A percentile compares a stretch with the other conserved stretches of the same genome.
phyloP scores from a whole-genome alignment of 2,797 vertebrate species.

The Falco biarmicus region DNA sequence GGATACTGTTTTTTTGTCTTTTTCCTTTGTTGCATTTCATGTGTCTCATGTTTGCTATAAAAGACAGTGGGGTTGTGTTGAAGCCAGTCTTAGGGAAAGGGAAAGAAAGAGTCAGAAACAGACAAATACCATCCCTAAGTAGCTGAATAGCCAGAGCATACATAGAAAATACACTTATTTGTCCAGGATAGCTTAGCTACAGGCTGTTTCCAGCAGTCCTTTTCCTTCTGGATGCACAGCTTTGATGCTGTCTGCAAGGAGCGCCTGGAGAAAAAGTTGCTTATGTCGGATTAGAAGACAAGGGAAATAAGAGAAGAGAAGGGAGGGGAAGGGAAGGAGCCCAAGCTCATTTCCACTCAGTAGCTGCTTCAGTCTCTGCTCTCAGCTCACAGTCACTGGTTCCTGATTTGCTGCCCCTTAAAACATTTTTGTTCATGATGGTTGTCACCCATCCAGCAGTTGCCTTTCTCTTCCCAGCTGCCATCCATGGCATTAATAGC shows the following conservation, averaged over 20 bases:
- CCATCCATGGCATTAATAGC: neutral
- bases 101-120: neutral
- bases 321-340: neutral
- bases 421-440: neutral
- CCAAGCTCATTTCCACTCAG: neutral
- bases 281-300: neutral
- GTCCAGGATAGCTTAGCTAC: neutral
- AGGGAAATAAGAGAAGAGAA: neutral
- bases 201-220: conserved; percentile 22
- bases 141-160: neutral
- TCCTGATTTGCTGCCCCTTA: neutral
- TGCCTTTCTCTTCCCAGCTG: neutral
- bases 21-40: neutral
- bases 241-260: conserved; percentile 18
- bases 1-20: neutral
- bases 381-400: neutral
- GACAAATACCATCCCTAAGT: neutral
- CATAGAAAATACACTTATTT: neutral
- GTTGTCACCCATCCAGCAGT: neutral
- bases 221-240: conserved; percentile 42
- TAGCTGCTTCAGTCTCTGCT: neutral
- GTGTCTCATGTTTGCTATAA: neutral
- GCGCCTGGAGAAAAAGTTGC: neutral
- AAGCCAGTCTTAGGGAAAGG: neutral
- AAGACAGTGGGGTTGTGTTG: neutral